phyloP scores from a whole-genome alignment of 2,888 invertebrate genomes.

The Dryobota labecula region DNA sequence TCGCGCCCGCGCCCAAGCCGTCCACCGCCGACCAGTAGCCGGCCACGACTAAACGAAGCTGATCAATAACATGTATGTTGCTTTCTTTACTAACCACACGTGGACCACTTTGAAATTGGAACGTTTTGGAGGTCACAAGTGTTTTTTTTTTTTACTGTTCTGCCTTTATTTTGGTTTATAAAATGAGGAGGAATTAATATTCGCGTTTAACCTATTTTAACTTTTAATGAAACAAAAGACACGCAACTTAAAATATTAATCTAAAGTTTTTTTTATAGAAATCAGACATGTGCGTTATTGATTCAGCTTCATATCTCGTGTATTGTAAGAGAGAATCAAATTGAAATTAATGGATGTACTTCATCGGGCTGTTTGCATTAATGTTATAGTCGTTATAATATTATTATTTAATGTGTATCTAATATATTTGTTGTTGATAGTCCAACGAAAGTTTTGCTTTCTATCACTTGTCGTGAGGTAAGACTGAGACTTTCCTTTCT shows the following conservation, averaged over 20 bases:
- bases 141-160: background rate
- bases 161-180: constrained; percentile 11
- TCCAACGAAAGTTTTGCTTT: constrained; percentile 78
- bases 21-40: constrained; percentile 75
- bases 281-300: constrained; percentile 24
- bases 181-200: constrained; percentile 6
- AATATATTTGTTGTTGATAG: constrained; percentile 73
- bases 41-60: constrained; percentile 16
- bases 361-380: constrained; percentile 63
- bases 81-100: constrained; percentile 31
- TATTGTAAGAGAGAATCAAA: constrained; percentile 40
- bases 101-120: constrained; percentile 21
- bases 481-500: constrained; percentile 81
- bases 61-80: constrained; percentile 48
- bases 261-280: background rate
- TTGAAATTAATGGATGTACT: constrained; percentile 45
- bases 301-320: constrained; percentile 44
- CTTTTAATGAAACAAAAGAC: constrained; percentile 22
- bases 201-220: constrained; percentile 3
- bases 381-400: constrained; percentile 67
- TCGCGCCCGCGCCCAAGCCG: constrained; percentile 83
- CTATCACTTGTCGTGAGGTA: constrained; percentile 77
- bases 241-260: constrained; percentile 16
- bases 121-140: constrained; percentile 14
- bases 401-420: constrained; percentile 67